Base-by-base conservation (phyloP, 2,797 vertebrate genomes). In the Sebastes nivosus region DNA sequence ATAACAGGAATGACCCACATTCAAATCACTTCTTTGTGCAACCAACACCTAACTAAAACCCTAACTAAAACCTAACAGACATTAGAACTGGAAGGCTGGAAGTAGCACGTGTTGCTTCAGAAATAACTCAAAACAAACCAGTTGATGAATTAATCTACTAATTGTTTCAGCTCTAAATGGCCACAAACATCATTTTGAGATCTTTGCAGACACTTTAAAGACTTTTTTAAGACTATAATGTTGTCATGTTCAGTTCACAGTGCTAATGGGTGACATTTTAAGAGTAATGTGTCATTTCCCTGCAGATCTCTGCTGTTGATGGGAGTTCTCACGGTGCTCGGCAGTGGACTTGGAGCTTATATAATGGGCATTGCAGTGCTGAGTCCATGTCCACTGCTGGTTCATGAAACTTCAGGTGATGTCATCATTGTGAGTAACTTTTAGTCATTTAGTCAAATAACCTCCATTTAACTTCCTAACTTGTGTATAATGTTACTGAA, bases 381-480 rank as follows among this genome's bases (percentile, higher is more conserved):
- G 68, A 97, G 97, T 80, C 97, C 97, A 0, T 97, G 97, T 67
- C 97, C 97, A 0, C 85, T 95, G 36, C 87, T 97, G 67, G 91
- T 96, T 2, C 32, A 95, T 4, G 76, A 87, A 2, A 18, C 77
- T 1, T 63, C 92, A 2, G 97, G 97, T 2, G 92, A 59, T 2
- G 71, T 89, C 30, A 50, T 96, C 79, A 96, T 97, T 8, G 97
- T 97, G 89, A 94, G 95, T 87, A 36, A 6, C 54, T 9, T n/a
- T 25, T 25, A 25, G 25, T 25, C 24, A 4, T 30, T 29, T 16
- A 30, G 8, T 6, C 20, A 36, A 34, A 25, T 27, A 0, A 27
- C n/a, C 24, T 22, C 8, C 20, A 16, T 66, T 8, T 8, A 25
- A 18, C 36, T 18, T 38, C 18, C 20, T 20, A 1, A 14, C 13